Percentiles rank a stretch among this genome's conserved stretches.
These are phyloP conservation scores for Synergus japonicus DNA, from an alignment of 2,888 invertebrate genomes.

Conservation along the genomic window DNA sequence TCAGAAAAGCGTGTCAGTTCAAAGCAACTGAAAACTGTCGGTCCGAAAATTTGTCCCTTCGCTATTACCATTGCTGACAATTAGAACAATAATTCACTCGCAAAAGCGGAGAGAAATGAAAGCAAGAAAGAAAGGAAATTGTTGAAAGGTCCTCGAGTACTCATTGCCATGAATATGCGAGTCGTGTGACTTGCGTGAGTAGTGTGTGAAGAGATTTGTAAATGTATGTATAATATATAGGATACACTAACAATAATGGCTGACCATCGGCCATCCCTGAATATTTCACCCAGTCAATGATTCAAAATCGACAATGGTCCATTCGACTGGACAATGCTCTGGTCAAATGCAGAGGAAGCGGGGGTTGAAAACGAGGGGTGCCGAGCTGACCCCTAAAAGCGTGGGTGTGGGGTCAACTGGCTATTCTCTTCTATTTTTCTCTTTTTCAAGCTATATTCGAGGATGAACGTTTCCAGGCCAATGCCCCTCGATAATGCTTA, in stretches of 20 bases:
- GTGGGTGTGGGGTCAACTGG: constrained; percentile 63
- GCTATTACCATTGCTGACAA: constrained; percentile 66
- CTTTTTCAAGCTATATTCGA: constrained; percentile 24
- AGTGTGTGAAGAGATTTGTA: background rate
- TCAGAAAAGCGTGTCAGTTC: constrained; percentile 58
- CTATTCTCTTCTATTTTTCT: constrained; percentile 42
- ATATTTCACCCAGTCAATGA: constrained; percentile 71
- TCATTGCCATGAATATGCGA: constrained; percentile 20
- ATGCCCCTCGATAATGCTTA: constrained; percentile 39
- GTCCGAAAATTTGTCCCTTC: constrained; percentile 70
- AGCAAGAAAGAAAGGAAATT: constrained; percentile 52
- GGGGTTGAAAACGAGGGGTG: constrained; percentile 65
- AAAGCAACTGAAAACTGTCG: constrained; percentile 58
- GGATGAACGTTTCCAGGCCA: constrained; percentile 35
- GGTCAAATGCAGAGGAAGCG: constrained; percentile 70
- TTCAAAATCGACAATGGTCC: constrained; percentile 60
- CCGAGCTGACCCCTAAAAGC: constrained; percentile 56
- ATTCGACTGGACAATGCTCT: constrained; percentile 71
- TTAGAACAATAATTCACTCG: constrained; percentile 74
- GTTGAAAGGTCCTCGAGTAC: constrained; percentile 57
- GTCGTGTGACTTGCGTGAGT: background rate
- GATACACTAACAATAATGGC: constrained; percentile 67
- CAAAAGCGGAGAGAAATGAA: constrained; percentile 46
- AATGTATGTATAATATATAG: constrained; percentile 46
- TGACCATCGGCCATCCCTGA: constrained; percentile 73